Evolutionary conservation across 2,113 vertebrate species (phyloP).

Genomic region (Brachyhypopomus occidentalis): DNA sequence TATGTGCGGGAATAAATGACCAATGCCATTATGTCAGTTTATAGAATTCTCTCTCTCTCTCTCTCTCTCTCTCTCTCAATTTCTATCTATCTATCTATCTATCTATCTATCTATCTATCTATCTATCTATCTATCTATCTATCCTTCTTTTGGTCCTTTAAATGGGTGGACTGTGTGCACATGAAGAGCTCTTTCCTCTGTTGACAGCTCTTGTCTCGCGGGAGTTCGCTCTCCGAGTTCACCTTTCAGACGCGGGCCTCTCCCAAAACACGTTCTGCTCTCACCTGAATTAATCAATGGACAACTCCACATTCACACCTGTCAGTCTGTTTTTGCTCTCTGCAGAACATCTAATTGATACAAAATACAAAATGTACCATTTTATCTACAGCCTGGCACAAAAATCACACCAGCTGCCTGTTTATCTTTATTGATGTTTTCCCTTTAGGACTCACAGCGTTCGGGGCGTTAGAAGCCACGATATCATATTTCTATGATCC

Average conservation of each 20-base stretch:
- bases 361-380: not conserved
- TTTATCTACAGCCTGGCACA: not conserved
- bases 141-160: not conserved
- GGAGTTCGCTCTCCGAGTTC: conserved; percentile 19
- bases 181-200: conserved; percentile 26
- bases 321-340: not conserved
- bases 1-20: conserved; percentile 1
- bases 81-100: not conserved
- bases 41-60: not conserved
- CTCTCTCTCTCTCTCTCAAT: not conserved
- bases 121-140: too few relatives aligned
- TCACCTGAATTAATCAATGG: conserved; percentile 42
- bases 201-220: conserved; percentile 34
- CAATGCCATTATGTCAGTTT: not conserved
- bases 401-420: not conserved
- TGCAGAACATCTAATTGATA: not conserved
- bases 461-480: not conserved
- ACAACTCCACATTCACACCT: conserved; percentile 15
- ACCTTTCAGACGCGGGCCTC: conserved; percentile 30
- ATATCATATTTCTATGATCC: conserved; percentile 16
- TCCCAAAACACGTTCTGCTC: not conserved
- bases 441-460: not conserved
- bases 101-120: not conserved
- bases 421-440: not conserved
- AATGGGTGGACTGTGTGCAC: not conserved